Evolutionary conservation across 2,888 invertebrate species (phyloP), one percentile per base, ranked within the genome.

Genomic region (Pediacus dermestoides): DNA sequence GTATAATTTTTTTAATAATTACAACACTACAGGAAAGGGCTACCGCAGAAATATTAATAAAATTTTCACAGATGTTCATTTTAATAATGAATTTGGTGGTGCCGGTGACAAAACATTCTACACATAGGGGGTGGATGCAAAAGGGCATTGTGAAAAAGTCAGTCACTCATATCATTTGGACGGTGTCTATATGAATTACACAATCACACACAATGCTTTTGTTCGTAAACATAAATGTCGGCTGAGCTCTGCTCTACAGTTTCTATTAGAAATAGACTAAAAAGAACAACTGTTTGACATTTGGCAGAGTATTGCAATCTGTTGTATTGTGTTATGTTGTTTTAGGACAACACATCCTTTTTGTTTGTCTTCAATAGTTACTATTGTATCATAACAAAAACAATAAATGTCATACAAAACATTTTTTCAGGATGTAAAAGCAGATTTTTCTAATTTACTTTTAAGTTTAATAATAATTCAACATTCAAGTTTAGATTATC

Each of bases 241-340:
- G 32, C 39, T 32, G 27, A 27, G 30, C 39, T 30, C 23, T 30
- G 14, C 32, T 30, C 30, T 23, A 12, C 31, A 33, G 34, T 42
- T 40, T 30, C 39, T 25, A 42, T 38, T 38, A 42, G 30, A 43
- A 43, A 39, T 41, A 35, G 32, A 35, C 44, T 41, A 46, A 48
- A 28, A 46, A 44, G 48, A 43, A 46, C 49, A 48, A 52, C 46
- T 40, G 44, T 48, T 48, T 48, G 50, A 52, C 50, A 50, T 52
- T 50, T 46, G 47, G 43, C 37, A 30, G 39, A 42, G 43, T 42
- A 48, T 34, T 41, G 44, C 41, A 43, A 45, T 46, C 49, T 54
- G 49, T 53, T 52, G 50, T 53, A 28, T 45, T 39, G 15, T 16
- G 34, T 38, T 35, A 39, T 30, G 42, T 44, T 23, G 8, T 23